Evolutionary conservation across 2,797 vertebrate species (phyloP), one percentile per base, ranked within the genome.

Genomic region (Bovichtus diacanthus): DNA sequence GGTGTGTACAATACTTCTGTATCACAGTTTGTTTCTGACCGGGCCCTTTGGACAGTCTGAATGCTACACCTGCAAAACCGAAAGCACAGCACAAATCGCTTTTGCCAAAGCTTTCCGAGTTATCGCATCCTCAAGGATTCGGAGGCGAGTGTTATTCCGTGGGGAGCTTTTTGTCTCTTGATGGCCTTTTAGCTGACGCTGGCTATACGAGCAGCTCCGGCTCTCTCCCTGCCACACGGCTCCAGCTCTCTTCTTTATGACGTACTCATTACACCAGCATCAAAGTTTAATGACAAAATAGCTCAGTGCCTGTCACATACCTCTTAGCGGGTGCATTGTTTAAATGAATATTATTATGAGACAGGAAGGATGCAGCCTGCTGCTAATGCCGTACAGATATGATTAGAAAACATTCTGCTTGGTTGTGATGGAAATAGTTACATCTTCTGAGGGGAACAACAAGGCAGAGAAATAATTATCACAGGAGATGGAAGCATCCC

Each of bases 241-340:
- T 81, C 68, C 29, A 38, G 65, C 60, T 70, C 71, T 68, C 67
- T 59, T 72, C 83, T 89, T 89, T 90, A 91, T 90, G 85, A 90
- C 87, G 79, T 82, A 85, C 90, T 92, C 90, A 90, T 93, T 94
- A 94, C 77, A 69, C 65, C 86, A 51, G 69, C 83, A 90, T 93
- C 87, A 92, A 91, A 88, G 79, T 91, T 92, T 92, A 92, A 93
- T 87, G 89, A 85, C 78, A 90, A 91, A 86, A 87, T 84, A 87
- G 86, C 80, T 76, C 70, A 46, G 84, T 8, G 66, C 75, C 80
- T 75, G 84, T 85, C 59, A 16, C 76, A 53, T 18, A 31, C 70
- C 85, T 89, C 83, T 82, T 54, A 69, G 78, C 77, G 78, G 80
- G 76, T 65, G 72, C 78, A 58, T 80, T 85, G 78, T 93, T 89